A percentile compares a stretch with the other conserved stretches of the same genome.
phyloP scores from a whole-genome alignment of 2,888 invertebrate genomes.

The Noctuana brunneofusca region DNA sequence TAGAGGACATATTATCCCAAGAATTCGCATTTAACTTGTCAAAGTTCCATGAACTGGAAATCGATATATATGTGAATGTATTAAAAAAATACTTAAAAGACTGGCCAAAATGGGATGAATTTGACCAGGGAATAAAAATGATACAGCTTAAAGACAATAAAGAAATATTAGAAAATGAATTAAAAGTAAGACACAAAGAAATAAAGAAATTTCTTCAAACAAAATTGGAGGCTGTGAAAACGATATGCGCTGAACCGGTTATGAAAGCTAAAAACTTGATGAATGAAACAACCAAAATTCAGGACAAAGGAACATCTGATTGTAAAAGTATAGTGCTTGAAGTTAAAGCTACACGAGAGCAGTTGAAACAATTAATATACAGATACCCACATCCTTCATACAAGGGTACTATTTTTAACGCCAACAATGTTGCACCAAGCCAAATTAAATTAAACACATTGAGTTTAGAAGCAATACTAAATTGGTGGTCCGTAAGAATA shows the following conservation, averaged over 20 bases:
- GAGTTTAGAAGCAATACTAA: conserved; percentile 20
- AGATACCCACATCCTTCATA: conserved; percentile 1
- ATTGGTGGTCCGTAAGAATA: conserved; percentile 26
- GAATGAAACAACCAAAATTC: not conserved
- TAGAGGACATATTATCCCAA: conserved; percentile 55
- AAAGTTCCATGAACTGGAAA: conserved; percentile 46
- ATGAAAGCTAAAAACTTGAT: not conserved
- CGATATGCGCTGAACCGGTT: not conserved
- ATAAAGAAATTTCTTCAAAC: conserved; percentile 16
- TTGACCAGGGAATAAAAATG: conserved; percentile 43
- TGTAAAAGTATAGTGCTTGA: conserved; percentile 13
- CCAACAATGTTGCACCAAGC: not conserved
- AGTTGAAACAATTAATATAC: conserved; percentile 10
- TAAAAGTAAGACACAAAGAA: not conserved
- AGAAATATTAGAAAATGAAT: not conserved
- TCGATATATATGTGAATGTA: conserved; percentile 59
- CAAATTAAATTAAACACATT: conserved; percentile 5
- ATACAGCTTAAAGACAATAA: not conserved
- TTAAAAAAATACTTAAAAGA: conserved; percentile 64
- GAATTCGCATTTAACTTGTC: conserved; percentile 53
- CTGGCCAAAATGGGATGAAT: conserved; percentile 67
- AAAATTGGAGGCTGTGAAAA: conserved; percentile 7
- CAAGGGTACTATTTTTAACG: conserved; percentile 15
- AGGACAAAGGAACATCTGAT: not conserved
- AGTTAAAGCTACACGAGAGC: conserved; percentile 12